Conservation (phyloP, 2,797 vertebrate genomes). For the Heliangelus exortis region DNA sequence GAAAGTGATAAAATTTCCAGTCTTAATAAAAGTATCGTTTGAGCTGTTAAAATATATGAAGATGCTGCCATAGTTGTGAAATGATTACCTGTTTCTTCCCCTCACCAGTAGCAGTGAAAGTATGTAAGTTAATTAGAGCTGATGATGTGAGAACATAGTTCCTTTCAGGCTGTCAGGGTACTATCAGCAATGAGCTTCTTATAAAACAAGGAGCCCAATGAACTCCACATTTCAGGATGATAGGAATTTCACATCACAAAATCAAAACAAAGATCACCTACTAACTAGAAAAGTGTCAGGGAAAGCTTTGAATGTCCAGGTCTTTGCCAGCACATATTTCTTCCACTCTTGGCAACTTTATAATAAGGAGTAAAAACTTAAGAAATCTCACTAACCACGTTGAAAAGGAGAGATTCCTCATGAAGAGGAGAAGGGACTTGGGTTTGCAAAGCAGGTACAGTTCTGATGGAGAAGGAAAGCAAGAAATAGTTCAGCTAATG, state of each 20-base stretch:
- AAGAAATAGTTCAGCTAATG: neutral
- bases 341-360: neutral
- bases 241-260: neutral
- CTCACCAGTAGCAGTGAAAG: constrained; percentile 22
- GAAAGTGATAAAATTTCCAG: constrained; percentile 68
- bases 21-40: constrained; percentile 70
- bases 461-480: neutral
- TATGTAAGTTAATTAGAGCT: neutral
- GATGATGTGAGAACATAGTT: neutral
- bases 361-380: neutral
- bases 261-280: neutral
- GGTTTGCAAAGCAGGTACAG: neutral
- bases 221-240: neutral
- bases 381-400: neutral
- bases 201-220: neutral
- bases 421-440: neutral
- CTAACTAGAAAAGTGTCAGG: neutral
- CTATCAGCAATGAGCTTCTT: neutral
- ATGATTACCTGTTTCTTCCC: constrained; percentile 48
- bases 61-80: constrained; percentile 31
- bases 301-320: neutral
- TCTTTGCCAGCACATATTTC: neutral
- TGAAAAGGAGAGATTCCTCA: neutral
- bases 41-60: constrained; percentile 65
- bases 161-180: neutral